These are phyloP conservation scores for Cyclina sinensis DNA, from an alignment of 1,140 invertebrate genomes.

Conservation along the genomic window DNA sequence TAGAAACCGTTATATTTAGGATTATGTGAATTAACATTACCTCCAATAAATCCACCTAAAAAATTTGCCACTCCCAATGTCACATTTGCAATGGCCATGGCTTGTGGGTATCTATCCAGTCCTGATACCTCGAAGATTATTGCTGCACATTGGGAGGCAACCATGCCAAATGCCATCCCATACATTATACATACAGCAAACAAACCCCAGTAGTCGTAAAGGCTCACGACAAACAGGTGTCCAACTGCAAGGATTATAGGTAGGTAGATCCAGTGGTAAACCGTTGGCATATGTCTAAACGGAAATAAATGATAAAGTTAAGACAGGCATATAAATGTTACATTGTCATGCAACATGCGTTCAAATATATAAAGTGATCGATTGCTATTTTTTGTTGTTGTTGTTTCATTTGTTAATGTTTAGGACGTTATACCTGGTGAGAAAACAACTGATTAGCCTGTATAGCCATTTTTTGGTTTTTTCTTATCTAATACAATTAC, in stretches of 20 bases:
- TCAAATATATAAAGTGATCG: too few species aligned
- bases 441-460: too few species aligned
- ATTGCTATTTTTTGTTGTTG: not conserved
- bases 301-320: too few species aligned
- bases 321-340: too few species aligned
- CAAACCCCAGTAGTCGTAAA: not conserved
- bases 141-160: not conserved
- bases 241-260: not conserved
- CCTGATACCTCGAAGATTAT: slow-evolving; percentile 16
- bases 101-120: not conserved
- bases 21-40: too few species aligned
- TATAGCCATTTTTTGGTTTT: too few species aligned
- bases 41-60: not conserved
- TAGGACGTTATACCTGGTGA: too few species aligned
- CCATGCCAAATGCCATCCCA: slow-evolving; percentile 1
- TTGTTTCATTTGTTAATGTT: not conserved
- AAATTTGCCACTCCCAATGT: not conserved
- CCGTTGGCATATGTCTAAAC: not conserved
- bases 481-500: too few species aligned
- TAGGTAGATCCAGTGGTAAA: slow-evolving; percentile 30
- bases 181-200: slow-evolving; percentile 1
- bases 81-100: slow-evolving; percentile 3
- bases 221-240: not conserved
- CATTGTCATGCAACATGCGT: too few species aligned
- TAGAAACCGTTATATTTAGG: too few species aligned